Evolutionary conservation across 2,797 vertebrate species (phyloP).

Genomic region (Hypotaenidia okinawae): DNA sequence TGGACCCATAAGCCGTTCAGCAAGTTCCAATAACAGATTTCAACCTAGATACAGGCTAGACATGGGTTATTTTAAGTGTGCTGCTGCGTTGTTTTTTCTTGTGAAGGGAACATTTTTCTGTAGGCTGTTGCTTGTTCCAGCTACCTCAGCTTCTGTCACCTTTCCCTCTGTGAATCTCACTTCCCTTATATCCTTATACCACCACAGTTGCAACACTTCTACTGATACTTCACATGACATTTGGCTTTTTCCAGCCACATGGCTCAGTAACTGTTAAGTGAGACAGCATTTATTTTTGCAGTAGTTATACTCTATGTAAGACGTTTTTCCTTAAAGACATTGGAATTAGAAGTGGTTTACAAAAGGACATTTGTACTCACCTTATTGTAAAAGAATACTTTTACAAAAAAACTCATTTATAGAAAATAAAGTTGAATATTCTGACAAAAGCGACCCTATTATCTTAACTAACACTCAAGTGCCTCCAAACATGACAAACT

Average conservation of each 20-base stretch:
- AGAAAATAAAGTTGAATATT: neutral
- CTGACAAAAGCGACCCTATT: neutral
- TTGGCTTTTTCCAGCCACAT: neutral
- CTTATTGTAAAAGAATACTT: neutral
- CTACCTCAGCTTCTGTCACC: neutral
- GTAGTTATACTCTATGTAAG: neutral
- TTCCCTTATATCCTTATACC: neutral
- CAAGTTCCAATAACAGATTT: neutral
- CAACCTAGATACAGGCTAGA: neutral
- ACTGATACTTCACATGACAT: neutral
- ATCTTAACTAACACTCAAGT: neutral
- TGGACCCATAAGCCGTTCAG: neutral
- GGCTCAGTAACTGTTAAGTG: neutral
- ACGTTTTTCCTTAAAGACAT: neutral
- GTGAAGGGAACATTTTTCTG: neutral
- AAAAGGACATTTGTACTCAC: neutral
- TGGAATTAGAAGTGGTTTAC: neutral
- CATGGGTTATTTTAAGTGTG: neutral
- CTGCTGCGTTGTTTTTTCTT: neutral
- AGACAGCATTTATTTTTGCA: neutral
- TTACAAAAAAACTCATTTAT: neutral
- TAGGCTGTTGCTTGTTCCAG: neutral
- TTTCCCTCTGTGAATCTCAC: neutral
- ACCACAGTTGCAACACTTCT: neutral
- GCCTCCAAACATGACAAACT: neutral